A percentile compares a stretch with the other conserved stretches of the same genome.
These are phyloP conservation scores for Mesochorus sp. DNA, from an alignment of 2,888 invertebrate species.

Conservation along the genomic window DNA sequence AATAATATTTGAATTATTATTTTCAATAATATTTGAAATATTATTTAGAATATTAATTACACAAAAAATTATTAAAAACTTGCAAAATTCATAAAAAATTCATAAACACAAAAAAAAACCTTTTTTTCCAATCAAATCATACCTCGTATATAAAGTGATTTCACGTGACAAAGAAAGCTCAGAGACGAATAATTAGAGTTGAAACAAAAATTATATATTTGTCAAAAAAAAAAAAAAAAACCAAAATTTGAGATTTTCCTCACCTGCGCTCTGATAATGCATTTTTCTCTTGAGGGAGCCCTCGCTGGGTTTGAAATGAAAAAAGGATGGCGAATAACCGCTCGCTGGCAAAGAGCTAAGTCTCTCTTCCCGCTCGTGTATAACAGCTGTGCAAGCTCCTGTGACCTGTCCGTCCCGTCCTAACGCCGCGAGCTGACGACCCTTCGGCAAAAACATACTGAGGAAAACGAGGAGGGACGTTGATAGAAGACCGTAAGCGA, in stretches of 20 bases:
- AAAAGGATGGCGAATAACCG: slow-evolving; percentile 95
- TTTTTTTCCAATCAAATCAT: no score
- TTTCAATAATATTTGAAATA: no score
- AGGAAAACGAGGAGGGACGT: slow-evolving; percentile 93
- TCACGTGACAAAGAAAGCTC: no score
- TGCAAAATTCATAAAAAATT: no score
- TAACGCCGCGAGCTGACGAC: slow-evolving; percentile 94
- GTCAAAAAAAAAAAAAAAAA: background rate
- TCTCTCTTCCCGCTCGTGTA: slow-evolving; percentile 91
- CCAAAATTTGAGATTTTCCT: slow-evolving; percentile 17
- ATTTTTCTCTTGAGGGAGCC: slow-evolving; percentile 87
- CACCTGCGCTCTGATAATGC: slow-evolving; percentile 81
- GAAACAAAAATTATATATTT: no score
- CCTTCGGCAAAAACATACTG: slow-evolving; percentile 97
- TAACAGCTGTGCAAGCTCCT: slow-evolving; percentile 72
- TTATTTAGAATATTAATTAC: no score
- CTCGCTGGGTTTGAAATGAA: slow-evolving; percentile 94
- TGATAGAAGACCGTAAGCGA: slow-evolving; percentile 94
- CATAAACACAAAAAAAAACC: no score
- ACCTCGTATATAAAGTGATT: no score
- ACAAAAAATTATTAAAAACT: no score
- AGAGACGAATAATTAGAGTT: background rate
- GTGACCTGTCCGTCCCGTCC: slow-evolving; percentile 89
- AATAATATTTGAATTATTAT: no score
- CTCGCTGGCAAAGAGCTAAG: slow-evolving; percentile 91